Evolutionary conservation across 2,797 vertebrate genomes (phyloP), one percentile per base, ranked within the genome.

Genomic region (Anas acuta): DNA sequence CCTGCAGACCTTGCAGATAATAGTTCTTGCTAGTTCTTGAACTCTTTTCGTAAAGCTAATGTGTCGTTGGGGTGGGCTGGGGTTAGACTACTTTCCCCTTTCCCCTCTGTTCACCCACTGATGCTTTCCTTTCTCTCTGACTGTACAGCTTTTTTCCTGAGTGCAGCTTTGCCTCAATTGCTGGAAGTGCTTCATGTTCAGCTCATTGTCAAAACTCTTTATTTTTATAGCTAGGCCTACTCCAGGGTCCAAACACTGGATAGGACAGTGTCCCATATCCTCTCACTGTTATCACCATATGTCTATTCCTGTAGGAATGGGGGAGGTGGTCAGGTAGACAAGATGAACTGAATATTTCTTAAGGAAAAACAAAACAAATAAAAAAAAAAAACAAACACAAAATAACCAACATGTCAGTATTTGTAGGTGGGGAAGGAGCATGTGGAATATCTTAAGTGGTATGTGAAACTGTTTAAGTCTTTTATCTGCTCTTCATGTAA

Each of bases 401-500:
- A 45, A 16, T 57, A 84, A 87, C 75, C 84, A 84, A 90, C 72
- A 87, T 92, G 82, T 96, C 96, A 96, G 97, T 97, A 97, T 97
- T 89, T 97, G 93, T 94, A 91, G 94, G 33, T 95, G 86, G 92
- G 77, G 57, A 96, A 96, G 92, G 96, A 97, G 96, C 94, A 96
- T 95, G 94, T 92, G 96, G 97, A 97, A 88, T 96, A 95, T 90
- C 95, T 85, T 97, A 95, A 67, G 94, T 93, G 94, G 81, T 96
- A 92, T 98, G 97, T 97, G 94, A 97, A 97, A 97, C 91, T 97
- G 96, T 97, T 95, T 74, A 90, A 97, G 93, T 97, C 95, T 84
- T 89, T 97, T 91, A 96, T 97, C 96, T 97, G 95, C 95, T 97
- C 82, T 98, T 97, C 87, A 95, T 98, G 95, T 98, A 98, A 97